Evolutionary conservation across 2,113 vertebrate genomes (phyloP), one percentile per base, ranked within the genome.

Genomic region (Tetrax tetrax): DNA sequence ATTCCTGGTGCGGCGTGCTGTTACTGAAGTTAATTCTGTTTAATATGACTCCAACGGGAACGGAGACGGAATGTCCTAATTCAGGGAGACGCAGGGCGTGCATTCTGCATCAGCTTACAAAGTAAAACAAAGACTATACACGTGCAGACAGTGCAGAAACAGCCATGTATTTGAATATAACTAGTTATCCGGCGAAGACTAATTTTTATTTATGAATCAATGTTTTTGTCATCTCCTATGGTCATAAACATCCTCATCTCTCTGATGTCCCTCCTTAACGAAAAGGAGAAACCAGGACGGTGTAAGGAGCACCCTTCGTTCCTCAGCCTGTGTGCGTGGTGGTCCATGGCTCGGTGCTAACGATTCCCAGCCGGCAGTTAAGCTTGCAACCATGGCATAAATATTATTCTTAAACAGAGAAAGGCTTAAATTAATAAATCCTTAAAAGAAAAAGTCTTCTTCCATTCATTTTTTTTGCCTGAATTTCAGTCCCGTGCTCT

Each of bases 11-110:
- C 90, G 79, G 77, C 4, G 54, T 12, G 37, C 66, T 84, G 89
- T 28, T 95, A 56, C 89, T 87, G 24, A 82, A 96, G 85, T 83
- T 89, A 97, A 97, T 97, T 94, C 91, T 77, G 84, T 28, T 91
- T 87, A 87, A 93, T 82, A 5, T 19, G 87, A 56, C 80, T 93
- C 70, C 37, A 74, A 77, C 41, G 54, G 59, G 69, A 86, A 83
- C 10, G 71, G n/a, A 78, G 1, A 61, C 6, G 65, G 91, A 80
- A 77, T 66, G 88, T 51, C 91, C 68, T 85, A 35, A 80, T 68
- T 29, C 69, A 35, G 79, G 45, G 54, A 4, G 66, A 64, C n/a
- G 71, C 69, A 50, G 0, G 12, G 48, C 38, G 43, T 3, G 17
- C 29, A 4, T 12, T 8, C 87, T 50, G 77, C 85, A 66, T 17